Percentiles rank a stretch among this genome's conserved stretches.
Conservation (phyloP, 2,797 vertebrate genomes). For the Hephaestus fuliginosus region DNA sequence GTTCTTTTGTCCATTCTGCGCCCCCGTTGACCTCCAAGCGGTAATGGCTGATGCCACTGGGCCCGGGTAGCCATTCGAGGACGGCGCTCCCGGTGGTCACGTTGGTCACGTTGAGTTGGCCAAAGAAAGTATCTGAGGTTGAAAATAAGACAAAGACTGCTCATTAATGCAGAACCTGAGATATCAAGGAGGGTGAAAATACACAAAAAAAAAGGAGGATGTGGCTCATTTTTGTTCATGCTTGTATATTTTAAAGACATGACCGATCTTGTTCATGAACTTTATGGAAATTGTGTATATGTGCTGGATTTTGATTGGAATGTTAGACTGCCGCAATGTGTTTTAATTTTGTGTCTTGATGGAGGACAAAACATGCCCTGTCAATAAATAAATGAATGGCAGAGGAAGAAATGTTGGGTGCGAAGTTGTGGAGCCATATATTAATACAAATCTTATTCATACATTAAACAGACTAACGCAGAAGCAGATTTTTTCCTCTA, state of each 20-base stretch:
- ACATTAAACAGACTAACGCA: not conserved
- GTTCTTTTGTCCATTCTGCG: rapidly evolving
- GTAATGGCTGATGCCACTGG: conserved; percentile 61
- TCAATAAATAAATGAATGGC: not conserved
- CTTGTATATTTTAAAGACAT: too few relatives aligned
- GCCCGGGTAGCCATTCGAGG: conserved; percentile 64
- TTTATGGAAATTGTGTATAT: not conserved
- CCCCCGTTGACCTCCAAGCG: conserved; percentile 47
- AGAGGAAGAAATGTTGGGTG: not conserved
- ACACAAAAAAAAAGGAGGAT: not conserved
- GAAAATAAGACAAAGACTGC: not conserved
- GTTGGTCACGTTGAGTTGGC: not conserved
- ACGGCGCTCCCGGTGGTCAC: not conserved
- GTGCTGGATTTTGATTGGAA: not conserved
- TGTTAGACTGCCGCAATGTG: not conserved
- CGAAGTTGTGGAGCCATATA: too few relatives aligned
- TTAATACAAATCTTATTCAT: not conserved
- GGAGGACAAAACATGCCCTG: not conserved
- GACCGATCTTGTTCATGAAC: not conserved
- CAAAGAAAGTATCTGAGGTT: conserved; percentile 70
- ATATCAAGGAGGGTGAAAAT: not conserved
- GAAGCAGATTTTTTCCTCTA: not conserved
- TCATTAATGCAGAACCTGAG: too few relatives aligned
- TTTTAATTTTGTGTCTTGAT: not conserved
- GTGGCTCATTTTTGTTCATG: not conserved